These are phyloP conservation scores for Cavia aperea DNA, from an alignment of 2,113 vertebrate species.

Conservation along the genomic window DNA sequence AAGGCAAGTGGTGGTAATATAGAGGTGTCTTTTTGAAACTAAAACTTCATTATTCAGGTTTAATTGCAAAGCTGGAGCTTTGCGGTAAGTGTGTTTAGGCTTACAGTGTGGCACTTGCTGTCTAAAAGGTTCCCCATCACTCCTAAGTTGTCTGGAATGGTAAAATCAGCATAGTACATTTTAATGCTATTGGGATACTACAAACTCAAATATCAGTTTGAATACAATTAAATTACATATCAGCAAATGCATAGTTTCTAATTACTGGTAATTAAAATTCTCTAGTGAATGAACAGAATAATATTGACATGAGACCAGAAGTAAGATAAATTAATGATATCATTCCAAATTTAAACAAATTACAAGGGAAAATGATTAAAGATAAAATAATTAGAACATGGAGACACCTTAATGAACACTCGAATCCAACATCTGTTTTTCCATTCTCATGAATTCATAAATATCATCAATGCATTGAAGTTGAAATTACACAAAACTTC, in stretches of 20 bases:
- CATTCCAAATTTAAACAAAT: constrained; percentile 52
- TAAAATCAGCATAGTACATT: background rate
- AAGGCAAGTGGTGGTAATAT: background rate
- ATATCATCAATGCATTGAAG: background rate
- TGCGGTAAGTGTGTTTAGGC: background rate
- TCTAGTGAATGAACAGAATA: constrained; percentile 1
- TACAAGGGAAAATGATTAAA: constrained; percentile 23
- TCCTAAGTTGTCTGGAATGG: background rate
- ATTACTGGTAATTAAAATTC: constrained; percentile 3
- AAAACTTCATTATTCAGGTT: background rate
- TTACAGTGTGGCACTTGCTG: background rate
- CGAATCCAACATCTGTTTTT: constrained; percentile 35
- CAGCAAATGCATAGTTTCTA: background rate
- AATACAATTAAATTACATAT: constrained; percentile 5
- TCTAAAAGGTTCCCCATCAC: background rate
- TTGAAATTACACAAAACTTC: constrained; percentile 16
- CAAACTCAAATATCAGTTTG: background rate
- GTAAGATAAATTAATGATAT: background rate
- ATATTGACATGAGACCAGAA: background rate
- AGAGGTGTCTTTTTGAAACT: background rate
- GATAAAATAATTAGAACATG: constrained; percentile 48
- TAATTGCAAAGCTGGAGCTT: background rate
- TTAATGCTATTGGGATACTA: background rate
- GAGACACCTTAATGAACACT: constrained; percentile 32
- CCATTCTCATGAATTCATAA: background rate